These are phyloP conservation scores for Xerus inauris DNA, from an alignment of 2,113 vertebrate genomes.

Conservation along the genomic window DNA sequence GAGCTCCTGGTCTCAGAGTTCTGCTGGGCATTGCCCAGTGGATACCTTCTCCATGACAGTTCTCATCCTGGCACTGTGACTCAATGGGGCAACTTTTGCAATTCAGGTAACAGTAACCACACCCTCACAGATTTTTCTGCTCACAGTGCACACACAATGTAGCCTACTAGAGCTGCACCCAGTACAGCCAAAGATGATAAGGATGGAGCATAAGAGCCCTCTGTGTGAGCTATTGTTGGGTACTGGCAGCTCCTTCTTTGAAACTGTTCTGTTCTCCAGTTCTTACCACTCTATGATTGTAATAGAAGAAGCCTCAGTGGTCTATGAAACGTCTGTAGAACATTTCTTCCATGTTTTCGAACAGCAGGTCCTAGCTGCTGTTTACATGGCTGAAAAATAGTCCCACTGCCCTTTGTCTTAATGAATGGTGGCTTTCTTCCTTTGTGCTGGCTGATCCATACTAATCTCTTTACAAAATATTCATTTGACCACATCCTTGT, in stretches of 20 bases:
- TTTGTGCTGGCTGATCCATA: neutral
- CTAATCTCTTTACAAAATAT: neutral
- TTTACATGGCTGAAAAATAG: neutral
- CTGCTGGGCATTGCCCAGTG: neutral
- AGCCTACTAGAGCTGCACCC: neutral
- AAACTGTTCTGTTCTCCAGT: neutral
- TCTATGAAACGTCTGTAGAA: neutral
- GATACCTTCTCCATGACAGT: neutral
- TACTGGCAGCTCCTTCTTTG: neutral
- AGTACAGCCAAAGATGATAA: neutral
- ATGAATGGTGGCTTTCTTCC: neutral
- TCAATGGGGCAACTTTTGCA: neutral
- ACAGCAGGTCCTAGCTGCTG: neutral
- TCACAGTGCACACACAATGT: neutral
- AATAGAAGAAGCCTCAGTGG: neutral
- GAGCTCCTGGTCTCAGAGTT: neutral
- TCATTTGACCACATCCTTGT: neutral
- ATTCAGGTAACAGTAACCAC: neutral
- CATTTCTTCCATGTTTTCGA: neutral
- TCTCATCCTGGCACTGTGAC: neutral
- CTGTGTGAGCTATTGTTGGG: neutral
- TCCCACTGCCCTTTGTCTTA: neutral
- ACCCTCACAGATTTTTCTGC: neutral
- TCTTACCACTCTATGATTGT: neutral
- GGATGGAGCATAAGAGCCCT: neutral